A percentile compares a stretch with the other conserved stretches of the same genome.
phyloP scores from a whole-genome alignment of 1,140 invertebrate species.

The Daktulosphaira vitifoliae region DNA sequence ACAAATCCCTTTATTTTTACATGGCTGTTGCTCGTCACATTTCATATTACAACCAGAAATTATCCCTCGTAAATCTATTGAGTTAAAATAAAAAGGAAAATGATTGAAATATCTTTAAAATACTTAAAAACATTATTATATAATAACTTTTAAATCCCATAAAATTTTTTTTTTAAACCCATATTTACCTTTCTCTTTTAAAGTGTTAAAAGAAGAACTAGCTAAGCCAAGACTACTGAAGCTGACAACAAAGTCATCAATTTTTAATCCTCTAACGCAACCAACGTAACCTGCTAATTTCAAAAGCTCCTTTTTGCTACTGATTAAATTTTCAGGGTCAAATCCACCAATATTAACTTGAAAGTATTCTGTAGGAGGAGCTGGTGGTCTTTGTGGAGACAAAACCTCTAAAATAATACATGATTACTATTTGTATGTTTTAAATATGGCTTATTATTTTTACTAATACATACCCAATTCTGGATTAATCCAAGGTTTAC shows the following conservation, averaged over 20 bases:
- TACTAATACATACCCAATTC: conserved; percentile 51
- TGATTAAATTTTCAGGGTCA: conserved; percentile 60
- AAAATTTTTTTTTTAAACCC: not conserved
- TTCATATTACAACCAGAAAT: conserved; percentile 76
- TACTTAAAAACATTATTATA: too few relatives aligned
- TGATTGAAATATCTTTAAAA: too few relatives aligned
- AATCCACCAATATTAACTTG: conserved; percentile 83
- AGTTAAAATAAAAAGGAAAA: not conserved
- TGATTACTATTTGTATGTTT: not conserved
- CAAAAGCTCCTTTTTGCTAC: conserved; percentile 50
- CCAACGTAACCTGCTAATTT: conserved; percentile 70
- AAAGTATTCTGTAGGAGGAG: conserved; percentile 74
- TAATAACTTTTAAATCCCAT: too few relatives aligned
- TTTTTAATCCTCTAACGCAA: conserved; percentile 79
- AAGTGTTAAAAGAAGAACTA: conserved; percentile 25
- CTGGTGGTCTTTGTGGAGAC: conserved; percentile 69
- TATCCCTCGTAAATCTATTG: conserved; percentile 55
- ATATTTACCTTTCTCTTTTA: conserved; percentile 17
- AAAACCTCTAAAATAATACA: conserved; percentile 57
- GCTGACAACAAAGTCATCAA: conserved; percentile 68
- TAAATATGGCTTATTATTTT: too few relatives aligned
- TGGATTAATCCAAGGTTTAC: conserved; percentile 75
- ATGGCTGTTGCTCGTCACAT: conserved; percentile 69
- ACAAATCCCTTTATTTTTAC: conserved; percentile 78
- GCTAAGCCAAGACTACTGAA: conserved; percentile 42